Evolutionary conservation across 2,888 invertebrate species (phyloP).

Genomic region (Troides helena): DNA sequence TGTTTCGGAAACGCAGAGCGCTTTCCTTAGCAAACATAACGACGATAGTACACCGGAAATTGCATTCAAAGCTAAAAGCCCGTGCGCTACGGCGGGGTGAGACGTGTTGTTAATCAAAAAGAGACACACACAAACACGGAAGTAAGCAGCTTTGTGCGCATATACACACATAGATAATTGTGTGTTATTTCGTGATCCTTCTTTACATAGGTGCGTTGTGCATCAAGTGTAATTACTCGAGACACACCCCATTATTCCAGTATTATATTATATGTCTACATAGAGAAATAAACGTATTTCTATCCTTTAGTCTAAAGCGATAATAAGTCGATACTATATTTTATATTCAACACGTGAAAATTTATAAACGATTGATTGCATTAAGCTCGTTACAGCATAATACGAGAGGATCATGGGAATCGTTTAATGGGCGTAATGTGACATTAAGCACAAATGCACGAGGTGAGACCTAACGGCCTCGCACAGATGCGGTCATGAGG

Average conservation of each 20-base stretch:
- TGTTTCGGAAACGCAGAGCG: slow-evolving; percentile 10
- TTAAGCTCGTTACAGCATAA: slow-evolving; percentile 4
- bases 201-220: too few species aligned
- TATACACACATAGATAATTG: too few species aligned
- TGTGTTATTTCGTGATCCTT: too few species aligned
- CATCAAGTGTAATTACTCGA: too few species aligned
- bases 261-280: too few species aligned
- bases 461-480: neutral
- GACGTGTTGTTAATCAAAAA: neutral
- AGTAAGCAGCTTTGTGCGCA: neutral
- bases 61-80: slow-evolving; percentile 9
- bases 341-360: too few species aligned
- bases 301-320: too few species aligned
- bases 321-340: too few species aligned
- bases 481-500: slow-evolving; percentile 5
- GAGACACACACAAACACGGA: neutral
- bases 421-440: slow-evolving; percentile 24
- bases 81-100: neutral
- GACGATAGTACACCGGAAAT: slow-evolving; percentile 4
- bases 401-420: slow-evolving; percentile 15
- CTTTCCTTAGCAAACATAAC: slow-evolving; percentile 6
- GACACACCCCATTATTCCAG: too few species aligned
- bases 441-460: slow-evolving; percentile 9
- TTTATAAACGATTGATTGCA: neutral
- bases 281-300: too few species aligned